Evolutionary conservation across 2,113 vertebrate species (phyloP), one percentile per base, ranked within the genome.

Genomic region (Tyto alba): DNA sequence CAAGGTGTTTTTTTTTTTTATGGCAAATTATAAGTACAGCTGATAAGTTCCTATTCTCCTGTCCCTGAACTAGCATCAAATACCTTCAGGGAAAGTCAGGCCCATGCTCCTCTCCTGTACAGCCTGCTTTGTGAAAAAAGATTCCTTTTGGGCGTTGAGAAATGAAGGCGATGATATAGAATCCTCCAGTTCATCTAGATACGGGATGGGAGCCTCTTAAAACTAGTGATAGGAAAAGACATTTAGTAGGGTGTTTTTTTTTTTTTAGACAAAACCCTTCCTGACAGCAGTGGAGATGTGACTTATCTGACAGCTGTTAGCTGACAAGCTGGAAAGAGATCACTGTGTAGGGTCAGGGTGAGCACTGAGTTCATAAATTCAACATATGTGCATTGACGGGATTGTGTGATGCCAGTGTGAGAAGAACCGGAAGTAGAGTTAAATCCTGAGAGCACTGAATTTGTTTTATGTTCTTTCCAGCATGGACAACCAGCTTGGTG

Each of bases 361-460:
- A 60, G 41, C 20, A 23, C 29, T 18, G 73, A 90, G 68, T 47
- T 56, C 6, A 27, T 38, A 67, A 41, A 22, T 38, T 72, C 27
- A 53, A 30, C 8, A 7, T 45, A 15, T 3, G 7, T 67, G 45
- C 12, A 3, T 34, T 78, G 38, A 12, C 0, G 5, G 17, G 23
- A 11, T 60, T 71, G 32, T 41, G 59, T 2, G 1, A 52, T 78
- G 60, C 25, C 27, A 53, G 14, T 50, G 32, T 36, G 63, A 66
- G 32, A 85, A 69, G 10, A 85, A 52, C 45, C 45, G 84, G 55
- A 66, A 21, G 14, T 34, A 62, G 19, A 69, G 12, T 36, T 74
- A 86, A 73, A 55, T 78, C 27, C 38, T 26, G 25, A 62, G 67
- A 64, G 60, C 26, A 7, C 1, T 67, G 11, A 27, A 29, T 55